Conservation (phyloP, 92 coral and sea anemone genomes). For the Diadumene lineata region DNA sequence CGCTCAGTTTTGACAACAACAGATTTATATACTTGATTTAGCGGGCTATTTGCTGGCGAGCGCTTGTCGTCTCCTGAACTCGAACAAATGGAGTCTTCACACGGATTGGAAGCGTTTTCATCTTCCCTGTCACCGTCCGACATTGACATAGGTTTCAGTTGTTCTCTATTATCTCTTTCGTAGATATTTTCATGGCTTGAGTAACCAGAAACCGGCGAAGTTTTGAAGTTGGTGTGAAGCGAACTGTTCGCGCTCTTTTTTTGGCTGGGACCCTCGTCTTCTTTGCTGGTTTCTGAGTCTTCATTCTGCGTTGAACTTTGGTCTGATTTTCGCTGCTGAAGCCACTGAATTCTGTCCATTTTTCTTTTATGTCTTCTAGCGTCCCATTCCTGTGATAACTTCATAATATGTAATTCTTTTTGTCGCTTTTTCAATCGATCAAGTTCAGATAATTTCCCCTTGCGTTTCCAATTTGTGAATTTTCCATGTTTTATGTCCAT, state of each 20-base stretch:
- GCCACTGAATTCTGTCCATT: constrained; percentile 82
- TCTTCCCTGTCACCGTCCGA: neutral
- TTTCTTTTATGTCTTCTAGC: constrained; percentile 80
- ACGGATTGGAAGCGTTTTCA: neutral
- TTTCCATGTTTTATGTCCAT: constrained; percentile 14
- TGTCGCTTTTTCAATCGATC: constrained; percentile 70
- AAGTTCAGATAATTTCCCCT: constrained; percentile 33
- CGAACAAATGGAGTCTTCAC: neutral
- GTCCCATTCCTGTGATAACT: constrained; percentile 89
- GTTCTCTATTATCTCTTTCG: neutral
- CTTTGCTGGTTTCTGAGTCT: neutral
- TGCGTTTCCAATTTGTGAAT: constrained; percentile 22
- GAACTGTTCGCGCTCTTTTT: neutral
- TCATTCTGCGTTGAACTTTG: constrained; percentile 51
- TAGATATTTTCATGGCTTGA: constrained; percentile 1
- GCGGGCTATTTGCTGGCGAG: neutral
- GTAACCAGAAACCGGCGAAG: constrained; percentile 18
- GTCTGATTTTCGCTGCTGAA: constrained; percentile 75
- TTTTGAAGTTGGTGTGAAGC: constrained; percentile 18
- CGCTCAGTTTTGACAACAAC: constrained; percentile 52
- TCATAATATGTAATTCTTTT: constrained; percentile 80
- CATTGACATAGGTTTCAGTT: neutral
- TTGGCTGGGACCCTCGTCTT: neutral
- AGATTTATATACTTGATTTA: constrained; percentile 36
- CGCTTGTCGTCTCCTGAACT: constrained; percentile 3